phyloP scores from a whole-genome alignment of 2,888 invertebrate genomes.

The Bunonema sp. region DNA sequence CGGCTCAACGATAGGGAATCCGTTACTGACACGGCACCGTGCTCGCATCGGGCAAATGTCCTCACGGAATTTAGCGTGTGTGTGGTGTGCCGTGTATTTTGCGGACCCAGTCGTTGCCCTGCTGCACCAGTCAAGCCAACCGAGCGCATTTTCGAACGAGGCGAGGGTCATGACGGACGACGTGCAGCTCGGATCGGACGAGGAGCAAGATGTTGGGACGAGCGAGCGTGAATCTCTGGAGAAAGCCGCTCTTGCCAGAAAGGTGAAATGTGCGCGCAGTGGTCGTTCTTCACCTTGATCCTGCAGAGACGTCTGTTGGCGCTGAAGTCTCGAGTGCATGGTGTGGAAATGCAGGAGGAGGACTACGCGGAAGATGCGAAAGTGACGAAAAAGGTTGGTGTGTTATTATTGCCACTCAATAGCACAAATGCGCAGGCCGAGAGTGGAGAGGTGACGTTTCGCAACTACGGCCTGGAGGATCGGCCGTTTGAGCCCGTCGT shows the following conservation, averaged over 20 bases:
- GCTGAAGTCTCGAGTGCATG: slow-evolving; percentile 17
- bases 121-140: too few relatives aligned
- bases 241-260: slow-evolving; percentile 12
- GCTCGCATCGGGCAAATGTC: too few relatives aligned
- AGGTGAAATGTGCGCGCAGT: too few relatives aligned
- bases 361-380: slow-evolving; percentile 13
- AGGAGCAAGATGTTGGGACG: slow-evolving; percentile 10
- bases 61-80: too few relatives aligned
- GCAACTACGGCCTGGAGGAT: too few relatives aligned
- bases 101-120: too few relatives aligned
- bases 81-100: too few relatives aligned
- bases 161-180: slow-evolving; percentile 11
- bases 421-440: not conserved
- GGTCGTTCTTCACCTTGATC: too few relatives aligned
- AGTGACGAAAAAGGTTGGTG: slow-evolving; percentile 11
- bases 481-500: too few relatives aligned
- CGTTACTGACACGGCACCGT: too few relatives aligned
- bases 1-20: slow-evolving; percentile 7
- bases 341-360: slow-evolving; percentile 19
- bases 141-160: too few relatives aligned
- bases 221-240: slow-evolving; percentile 8
- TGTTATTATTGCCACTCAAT: not conserved
- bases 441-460: too few relatives aligned
- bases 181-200: slow-evolving; percentile 12
- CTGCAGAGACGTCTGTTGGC: slow-evolving; percentile 14